Base-by-base conservation (phyloP, 2,113 vertebrate genomes). In the Malurus alboscapulatus region DNA sequence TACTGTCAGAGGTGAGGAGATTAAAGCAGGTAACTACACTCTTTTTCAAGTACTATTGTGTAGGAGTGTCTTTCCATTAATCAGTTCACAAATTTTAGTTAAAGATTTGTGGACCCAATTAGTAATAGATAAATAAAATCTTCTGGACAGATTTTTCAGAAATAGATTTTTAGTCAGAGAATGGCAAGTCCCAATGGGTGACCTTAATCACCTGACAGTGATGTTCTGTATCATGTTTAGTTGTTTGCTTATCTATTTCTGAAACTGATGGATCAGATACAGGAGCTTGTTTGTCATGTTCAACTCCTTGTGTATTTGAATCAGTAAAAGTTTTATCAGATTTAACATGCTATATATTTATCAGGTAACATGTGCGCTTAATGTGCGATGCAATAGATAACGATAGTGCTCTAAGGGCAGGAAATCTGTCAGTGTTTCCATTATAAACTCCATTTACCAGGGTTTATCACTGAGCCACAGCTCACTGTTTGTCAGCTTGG, bases 321-420 rank as follows among this genome's bases (percentile, higher is more conserved):
- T 96, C 94, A 95, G 90, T 94, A 79, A 94, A 96, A 86, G 81
- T 96, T 96, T 96, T 96, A 97, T 97, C 96, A 96, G 95, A 96
- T 97, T 96, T 94, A 96, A 88, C 79, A 45, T 75, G 86, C 65
- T 91, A 89, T 86, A 91, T 96, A 80, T 96, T 97, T 97, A 97
- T 96, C 95, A 94, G 92, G 91, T 92, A 78, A 73, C 92, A 95
- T 89, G 95, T 86, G 59, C 79, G 24, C 93, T 93, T 96, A 95
- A 96, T 96, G 95, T 90, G 88, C 81, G 92, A 62, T 88, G 90
- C 62, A 84, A 81, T 54, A 97, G 96, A 97, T 97, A 97, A 96
- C 5, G 1, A 66, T 32, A 88, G 54, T 50, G 81, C 45, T 92
- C 61, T 36, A 45, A 94, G 69, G 91, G 57, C 77, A 97, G 68